Percentiles rank a stretch among this genome's conserved stretches.
phyloP scores from a whole-genome alignment of 2,797 vertebrate species.

The Muscicapa striata region DNA sequence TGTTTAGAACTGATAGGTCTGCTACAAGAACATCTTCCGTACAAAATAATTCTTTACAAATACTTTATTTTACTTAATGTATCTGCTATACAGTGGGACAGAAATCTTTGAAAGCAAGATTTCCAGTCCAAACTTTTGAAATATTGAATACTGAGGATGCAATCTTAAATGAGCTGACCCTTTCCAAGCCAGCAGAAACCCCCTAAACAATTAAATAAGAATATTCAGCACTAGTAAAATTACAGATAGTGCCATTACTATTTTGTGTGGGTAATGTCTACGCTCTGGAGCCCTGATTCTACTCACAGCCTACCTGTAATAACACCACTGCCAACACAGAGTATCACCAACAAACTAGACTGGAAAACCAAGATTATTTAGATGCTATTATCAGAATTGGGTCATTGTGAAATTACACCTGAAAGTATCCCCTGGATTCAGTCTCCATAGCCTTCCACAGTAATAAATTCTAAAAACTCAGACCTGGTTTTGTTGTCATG shows the following conservation, averaged over 20 bases:
- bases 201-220: neutral
- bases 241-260: neutral
- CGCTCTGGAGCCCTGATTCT: neutral
- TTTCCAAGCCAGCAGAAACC: neutral
- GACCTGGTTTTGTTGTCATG: neutral
- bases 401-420: neutral
- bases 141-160: neutral
- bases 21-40: neutral
- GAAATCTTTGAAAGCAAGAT: neutral
- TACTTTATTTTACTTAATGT: neutral
- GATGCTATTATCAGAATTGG: neutral
- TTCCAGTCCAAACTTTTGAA: neutral
- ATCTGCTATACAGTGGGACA: neutral
- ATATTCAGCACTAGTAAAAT: neutral
- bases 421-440: neutral
- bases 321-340: neutral
- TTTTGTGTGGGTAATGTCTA: neutral
- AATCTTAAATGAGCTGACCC: neutral
- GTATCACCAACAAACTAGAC: neutral
- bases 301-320: neutral
- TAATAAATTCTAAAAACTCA: neutral
- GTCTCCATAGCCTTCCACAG: neutral
- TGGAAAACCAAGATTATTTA: neutral
- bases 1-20: neutral
- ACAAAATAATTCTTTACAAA: neutral